Base-by-base conservation (phyloP, 2,888 invertebrate genomes). In the Eupeodes luniger region DNA sequence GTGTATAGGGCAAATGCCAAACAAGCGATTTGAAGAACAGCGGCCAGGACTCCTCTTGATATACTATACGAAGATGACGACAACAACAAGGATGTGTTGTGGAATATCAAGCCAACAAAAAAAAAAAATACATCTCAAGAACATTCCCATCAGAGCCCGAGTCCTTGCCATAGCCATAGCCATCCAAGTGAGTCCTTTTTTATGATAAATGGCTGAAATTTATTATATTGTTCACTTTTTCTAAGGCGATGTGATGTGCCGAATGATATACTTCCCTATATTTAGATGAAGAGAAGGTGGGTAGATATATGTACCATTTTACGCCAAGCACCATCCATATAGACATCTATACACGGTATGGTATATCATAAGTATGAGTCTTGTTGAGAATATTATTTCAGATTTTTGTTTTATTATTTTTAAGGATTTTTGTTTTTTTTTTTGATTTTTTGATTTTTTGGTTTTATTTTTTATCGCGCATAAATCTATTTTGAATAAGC, bases 201-300 rank as follows among this genome's bases (percentile, higher is more conserved):
- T 61, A 85, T 88, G 85, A 88, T 88, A 88, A 88, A 88, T 88
- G 88, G 72, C 84, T 85, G 74, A 81, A 88, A 88, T 88, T 88
- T 88, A 88, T 88, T 88, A 88, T 85, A 85, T 85, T 88, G 85
- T 88, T 88, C 85, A 81, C 62, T 88, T 78, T 72, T 83, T 75
- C 59, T 66, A 85, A 74, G 59, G 88, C 66, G 40, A 44, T 34
- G 81, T 64, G 40, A 44, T 72, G 69, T 53, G 55, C 19, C 66
- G 59, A 55, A 67, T 59, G 44, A 55, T 62, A 55, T 62, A 75
- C 72, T 11, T 57, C 14, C 14, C 27, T 16, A 5, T 12, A 0
- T 11, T 12, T 27, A 27, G 27, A 1, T 27, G 27, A 27, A 27
- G 27, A 2, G 27, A 7, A 40, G 40, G 40, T 40, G 27, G 27